Conservation (phyloP, 1,140 invertebrate species). For the Agrilus planipennis region DNA sequence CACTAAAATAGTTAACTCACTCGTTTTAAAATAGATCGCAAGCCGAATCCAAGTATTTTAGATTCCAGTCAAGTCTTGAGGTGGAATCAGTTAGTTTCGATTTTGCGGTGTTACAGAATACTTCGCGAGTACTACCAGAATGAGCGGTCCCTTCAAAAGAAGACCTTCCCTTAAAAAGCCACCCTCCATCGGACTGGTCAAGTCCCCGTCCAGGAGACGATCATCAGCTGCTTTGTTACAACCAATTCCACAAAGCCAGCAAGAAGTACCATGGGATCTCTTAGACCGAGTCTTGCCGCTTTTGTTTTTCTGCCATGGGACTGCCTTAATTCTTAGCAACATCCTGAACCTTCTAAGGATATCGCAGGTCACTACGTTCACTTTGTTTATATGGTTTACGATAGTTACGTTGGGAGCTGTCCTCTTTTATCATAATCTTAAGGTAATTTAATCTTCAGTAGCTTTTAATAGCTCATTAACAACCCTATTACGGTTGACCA, state of each 20-base stretch:
- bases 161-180: constrained; percentile 25
- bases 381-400: constrained; percentile 60
- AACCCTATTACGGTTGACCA: too few species aligned
- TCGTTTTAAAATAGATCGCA: too few species aligned
- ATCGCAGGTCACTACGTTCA: constrained; percentile 59
- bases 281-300: constrained; percentile 65
- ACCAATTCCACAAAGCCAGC: constrained; percentile 21
- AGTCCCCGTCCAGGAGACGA: constrained; percentile 11
- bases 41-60: too few species aligned
- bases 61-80: too few species aligned
- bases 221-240: constrained; percentile 4
- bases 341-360: constrained; percentile 56
- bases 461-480: too few species aligned
- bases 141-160: constrained; percentile 32
- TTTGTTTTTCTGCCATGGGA: constrained; percentile 62
- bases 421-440: constrained; percentile 69
- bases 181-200: constrained; percentile 19
- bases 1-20: too few species aligned
- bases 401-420: constrained; percentile 55
- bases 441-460: constrained; percentile 52
- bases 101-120: too few species aligned
- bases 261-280: constrained; percentile 63
- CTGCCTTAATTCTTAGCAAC: constrained; percentile 57
- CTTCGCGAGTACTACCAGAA: too few species aligned
- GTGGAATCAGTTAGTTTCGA: too few species aligned